Evolutionary conservation across 2,888 invertebrate genomes (phyloP).

Genomic region (Caradrina kadenii): DNA sequence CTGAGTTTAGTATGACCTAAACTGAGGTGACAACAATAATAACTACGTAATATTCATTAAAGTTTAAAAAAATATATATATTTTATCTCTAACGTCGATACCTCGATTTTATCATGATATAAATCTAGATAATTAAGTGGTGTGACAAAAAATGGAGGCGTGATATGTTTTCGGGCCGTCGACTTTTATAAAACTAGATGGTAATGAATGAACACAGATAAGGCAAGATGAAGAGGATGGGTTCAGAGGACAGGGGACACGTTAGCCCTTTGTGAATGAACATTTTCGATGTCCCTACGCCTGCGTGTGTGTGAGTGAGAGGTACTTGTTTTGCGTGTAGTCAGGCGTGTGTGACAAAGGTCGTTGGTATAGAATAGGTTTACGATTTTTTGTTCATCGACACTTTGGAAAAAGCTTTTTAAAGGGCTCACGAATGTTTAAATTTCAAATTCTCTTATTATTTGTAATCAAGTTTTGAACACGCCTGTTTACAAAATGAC

Average conservation of each 20-base stretch:
- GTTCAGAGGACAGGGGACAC: constrained; percentile 82
- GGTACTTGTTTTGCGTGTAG: constrained; percentile 71
- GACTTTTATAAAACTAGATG: constrained; percentile 89
- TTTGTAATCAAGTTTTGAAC: constrained; percentile 9
- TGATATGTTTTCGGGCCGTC: constrained; percentile 89
- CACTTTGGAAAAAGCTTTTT: constrained; percentile 59
- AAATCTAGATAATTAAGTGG: constrained; percentile 90
- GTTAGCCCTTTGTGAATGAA: constrained; percentile 85
- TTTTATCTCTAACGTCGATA: constrained; percentile 73
- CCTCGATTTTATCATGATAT: constrained; percentile 87
- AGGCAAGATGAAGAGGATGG: constrained; percentile 84
- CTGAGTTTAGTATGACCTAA: background rate
- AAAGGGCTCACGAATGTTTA: constrained; percentile 51
- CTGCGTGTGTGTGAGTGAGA: constrained; percentile 70
- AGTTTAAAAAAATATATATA: constrained; percentile 69
- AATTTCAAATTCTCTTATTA: constrained; percentile 33
- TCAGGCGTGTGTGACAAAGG: constrained; percentile 73
- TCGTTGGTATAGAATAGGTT: constrained; percentile 65
- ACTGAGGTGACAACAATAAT: constrained; percentile 8
- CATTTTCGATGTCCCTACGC: constrained; percentile 68
- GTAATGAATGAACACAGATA: constrained; percentile 90
- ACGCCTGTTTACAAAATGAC: background rate
- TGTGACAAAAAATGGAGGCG: constrained; percentile 90
- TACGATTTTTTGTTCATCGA: constrained; percentile 62
- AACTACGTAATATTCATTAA: constrained; percentile 25